Evolutionary conservation across 2,888 invertebrate genomes (phyloP).

Genomic region (Andrena trimmerana): DNA sequence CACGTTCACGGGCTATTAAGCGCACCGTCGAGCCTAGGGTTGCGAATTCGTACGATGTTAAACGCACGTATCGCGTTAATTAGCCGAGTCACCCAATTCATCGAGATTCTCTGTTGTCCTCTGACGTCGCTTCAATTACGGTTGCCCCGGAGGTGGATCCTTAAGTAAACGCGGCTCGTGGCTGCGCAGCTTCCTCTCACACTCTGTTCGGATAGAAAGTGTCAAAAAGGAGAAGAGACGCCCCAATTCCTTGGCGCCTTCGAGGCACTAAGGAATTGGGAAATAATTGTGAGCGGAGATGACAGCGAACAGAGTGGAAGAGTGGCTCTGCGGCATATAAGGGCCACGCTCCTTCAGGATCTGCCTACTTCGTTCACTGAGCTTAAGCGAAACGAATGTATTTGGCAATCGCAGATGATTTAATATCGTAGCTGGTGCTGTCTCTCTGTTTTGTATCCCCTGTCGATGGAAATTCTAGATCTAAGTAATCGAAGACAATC

Average conservation of each 20-base stretch:
- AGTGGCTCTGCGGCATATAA: background rate
- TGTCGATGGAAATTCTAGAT: conserved; percentile 38
- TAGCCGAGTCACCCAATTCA: conserved; percentile 20
- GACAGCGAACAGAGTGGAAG: background rate
- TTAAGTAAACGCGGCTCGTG: background rate
- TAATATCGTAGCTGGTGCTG: conserved; percentile 1
- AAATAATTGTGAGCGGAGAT: background rate
- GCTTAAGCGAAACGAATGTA: background rate
- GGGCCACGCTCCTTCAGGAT: conserved; percentile 5
- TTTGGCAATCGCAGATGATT: background rate
- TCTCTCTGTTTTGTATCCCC: background rate
- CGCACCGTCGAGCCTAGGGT: conserved; percentile 39
- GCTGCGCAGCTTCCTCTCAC: background rate
- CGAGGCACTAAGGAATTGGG: too few species aligned
- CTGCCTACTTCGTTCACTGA: background rate
- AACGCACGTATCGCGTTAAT: conserved; percentile 20
- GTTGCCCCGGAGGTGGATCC: background rate
- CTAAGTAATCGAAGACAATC: conserved; percentile 31
- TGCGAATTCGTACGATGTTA: conserved; percentile 36
- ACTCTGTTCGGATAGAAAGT: background rate
- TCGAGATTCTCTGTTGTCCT: background rate
- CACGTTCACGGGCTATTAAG: conserved; percentile 65
- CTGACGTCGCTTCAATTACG: background rate
- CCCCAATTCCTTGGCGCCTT: too few species aligned
- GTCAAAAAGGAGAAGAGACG: too few species aligned